These are phyloP conservation scores for Psix sp. DNA, from an alignment of 1,140 invertebrate genomes.

Conservation along the genomic window DNA sequence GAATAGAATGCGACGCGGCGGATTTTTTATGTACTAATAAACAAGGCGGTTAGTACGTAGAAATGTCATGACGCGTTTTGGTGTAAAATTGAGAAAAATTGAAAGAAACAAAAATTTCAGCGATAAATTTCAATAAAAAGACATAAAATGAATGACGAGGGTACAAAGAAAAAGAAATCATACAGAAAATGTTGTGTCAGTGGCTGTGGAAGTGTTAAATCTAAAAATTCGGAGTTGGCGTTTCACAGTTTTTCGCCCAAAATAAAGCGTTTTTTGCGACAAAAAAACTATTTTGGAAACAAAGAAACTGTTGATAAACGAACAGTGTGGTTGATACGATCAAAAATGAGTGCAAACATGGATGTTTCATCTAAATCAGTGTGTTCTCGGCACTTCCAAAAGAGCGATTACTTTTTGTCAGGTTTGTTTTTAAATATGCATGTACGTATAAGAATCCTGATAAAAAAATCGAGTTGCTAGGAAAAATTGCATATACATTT, in stretches of 20 bases:
- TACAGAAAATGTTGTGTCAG: constrained; percentile 4
- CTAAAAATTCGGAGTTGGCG: background rate
- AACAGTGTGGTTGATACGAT: constrained; percentile 4
- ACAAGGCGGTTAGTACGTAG: background rate
- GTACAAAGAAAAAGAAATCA: too few species aligned
- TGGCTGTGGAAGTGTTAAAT: background rate
- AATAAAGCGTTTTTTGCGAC: background rate
- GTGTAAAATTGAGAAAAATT: too few species aligned
- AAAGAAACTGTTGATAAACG: constrained; percentile 2
- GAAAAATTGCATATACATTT: too few species aligned
- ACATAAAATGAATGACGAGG: too few species aligned
- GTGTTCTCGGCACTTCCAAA: constrained; percentile 2
- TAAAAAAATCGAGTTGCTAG: too few species aligned
- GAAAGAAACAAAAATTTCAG: too few species aligned
- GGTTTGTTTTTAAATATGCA: background rate
- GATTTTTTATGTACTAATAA: constrained; percentile 8
- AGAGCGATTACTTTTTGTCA: background rate
- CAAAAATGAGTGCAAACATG: background rate
- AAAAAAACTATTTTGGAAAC: constrained; percentile 5
- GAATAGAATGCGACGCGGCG: constrained; percentile 4
- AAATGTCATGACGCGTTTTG: too few species aligned
- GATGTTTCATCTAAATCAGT: background rate
- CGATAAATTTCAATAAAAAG: too few species aligned
- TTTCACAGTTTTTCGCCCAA: constrained; percentile 1
- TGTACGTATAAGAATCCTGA: too few species aligned